A percentile compares a stretch with the other conserved stretches of the same genome.
phyloP scores from a whole-genome alignment of 2,797 vertebrate genomes.

The Chelidonichthys spinosus region DNA sequence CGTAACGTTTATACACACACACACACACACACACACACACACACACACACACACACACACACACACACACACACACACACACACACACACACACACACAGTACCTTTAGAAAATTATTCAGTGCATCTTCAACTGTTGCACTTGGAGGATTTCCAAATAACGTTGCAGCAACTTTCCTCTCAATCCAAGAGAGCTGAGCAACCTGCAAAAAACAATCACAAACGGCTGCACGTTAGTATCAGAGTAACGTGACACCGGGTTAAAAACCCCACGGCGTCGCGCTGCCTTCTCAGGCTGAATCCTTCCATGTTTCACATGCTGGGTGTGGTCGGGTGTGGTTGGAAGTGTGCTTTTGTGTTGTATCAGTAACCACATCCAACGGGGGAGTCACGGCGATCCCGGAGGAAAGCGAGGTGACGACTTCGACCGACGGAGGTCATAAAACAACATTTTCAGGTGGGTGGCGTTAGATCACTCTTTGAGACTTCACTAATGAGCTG shows the following conservation, averaged over 20 bases:
- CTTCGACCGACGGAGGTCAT: neutral
- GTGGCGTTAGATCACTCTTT: neutral
- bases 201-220: conserved; percentile 80
- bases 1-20: no score
- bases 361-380: neutral
- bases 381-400: neutral
- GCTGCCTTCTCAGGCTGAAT: neutral
- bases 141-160: conserved; percentile 93
- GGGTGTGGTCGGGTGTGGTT: neutral
- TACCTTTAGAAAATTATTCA: conserved; percentile 95
- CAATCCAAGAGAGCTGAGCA: conserved; percentile 95
- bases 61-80: neutral
- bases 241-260: neutral
- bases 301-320: neutral
- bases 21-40: neutral
- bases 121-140: conserved; percentile 91
- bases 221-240: neutral
- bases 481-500: neutral
- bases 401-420: neutral
- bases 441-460: neutral
- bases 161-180: conserved; percentile 94
- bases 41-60: neutral
- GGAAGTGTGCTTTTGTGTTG: neutral
- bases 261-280: neutral
- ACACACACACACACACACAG: neutral